These are phyloP conservation scores for Helarctos malayanus DNA, from an alignment of 2,797 vertebrate genomes.

Conservation along the genomic window DNA sequence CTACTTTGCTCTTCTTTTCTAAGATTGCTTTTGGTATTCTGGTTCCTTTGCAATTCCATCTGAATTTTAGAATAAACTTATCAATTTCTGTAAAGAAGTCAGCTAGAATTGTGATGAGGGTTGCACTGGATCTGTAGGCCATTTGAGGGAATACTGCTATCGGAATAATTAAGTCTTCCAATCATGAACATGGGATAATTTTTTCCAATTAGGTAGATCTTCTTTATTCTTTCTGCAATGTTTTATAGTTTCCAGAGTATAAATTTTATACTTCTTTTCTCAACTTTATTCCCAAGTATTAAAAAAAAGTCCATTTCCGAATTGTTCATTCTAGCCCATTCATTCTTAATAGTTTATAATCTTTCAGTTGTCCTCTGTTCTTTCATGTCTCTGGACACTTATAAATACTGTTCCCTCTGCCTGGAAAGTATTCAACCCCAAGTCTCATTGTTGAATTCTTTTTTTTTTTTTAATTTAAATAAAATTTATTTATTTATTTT, in stretches of 20 bases:
- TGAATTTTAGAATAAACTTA: conserved; percentile 31
- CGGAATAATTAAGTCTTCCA: background rate
- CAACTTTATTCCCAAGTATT: background rate
- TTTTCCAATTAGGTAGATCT: background rate
- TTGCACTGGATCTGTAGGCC: background rate
- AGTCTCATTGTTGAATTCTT: background rate
- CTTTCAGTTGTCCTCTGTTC: background rate
- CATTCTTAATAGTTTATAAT: background rate
- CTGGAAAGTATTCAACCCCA: background rate
- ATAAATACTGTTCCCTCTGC: background rate
- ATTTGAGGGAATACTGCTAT: background rate
- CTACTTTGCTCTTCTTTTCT: conserved; percentile 10
- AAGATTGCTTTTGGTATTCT: background rate
- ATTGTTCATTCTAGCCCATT: background rate
- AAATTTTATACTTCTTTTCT: conserved; percentile 1
- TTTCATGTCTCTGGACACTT: background rate
- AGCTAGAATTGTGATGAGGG: background rate
- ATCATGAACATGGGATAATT: background rate
- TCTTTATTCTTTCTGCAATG: background rate
- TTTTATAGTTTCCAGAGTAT: background rate
- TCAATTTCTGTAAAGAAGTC: conserved; percentile 7
- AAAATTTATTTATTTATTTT: too few species aligned
- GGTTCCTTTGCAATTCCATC: background rate
- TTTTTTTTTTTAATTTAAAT: too few species aligned
- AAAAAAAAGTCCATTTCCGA: background rate